Conservation (phyloP, 2,888 invertebrate genomes). For the Netelia fuscicornis region DNA sequence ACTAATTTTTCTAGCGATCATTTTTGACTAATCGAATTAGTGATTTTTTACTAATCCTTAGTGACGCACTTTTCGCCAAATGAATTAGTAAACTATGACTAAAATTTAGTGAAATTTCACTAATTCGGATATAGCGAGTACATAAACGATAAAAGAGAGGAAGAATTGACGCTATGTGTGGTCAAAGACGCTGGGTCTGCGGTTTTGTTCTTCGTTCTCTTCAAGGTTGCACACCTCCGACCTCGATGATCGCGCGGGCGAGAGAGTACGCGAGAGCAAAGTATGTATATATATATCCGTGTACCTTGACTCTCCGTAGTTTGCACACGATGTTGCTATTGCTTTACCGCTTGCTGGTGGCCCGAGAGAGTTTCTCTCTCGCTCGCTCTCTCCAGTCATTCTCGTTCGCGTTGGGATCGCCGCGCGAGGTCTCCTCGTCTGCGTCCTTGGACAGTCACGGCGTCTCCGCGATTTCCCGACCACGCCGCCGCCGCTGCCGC, state of each 20-base stretch:
- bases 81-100: no score
- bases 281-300: neutral
- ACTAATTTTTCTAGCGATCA: no score
- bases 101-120: no score
- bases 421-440: conserved; percentile 44
- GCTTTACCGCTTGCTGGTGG: conserved; percentile 37
- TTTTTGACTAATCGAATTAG: no score
- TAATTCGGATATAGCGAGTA: no score
- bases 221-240: conserved; percentile 66
- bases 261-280: conserved; percentile 35
- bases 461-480: conserved; percentile 53
- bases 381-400: conserved; percentile 5
- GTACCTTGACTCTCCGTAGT: conserved; percentile 60
- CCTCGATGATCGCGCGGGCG: conserved; percentile 53
- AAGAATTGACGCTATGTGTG: conserved; percentile 48
- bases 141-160: neutral
- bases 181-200: conserved; percentile 30
- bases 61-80: no score
- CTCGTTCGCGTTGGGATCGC: neutral
- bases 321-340: conserved; percentile 39
- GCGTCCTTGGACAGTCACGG: conserved; percentile 64
- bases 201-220: conserved; percentile 50
- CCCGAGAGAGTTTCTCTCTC: conserved; percentile 38
- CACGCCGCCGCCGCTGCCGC: conserved; percentile 19
- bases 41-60: no score